Conservation (phyloP, 2,888 invertebrate genomes). For the Cremastinae sp. region DNA sequence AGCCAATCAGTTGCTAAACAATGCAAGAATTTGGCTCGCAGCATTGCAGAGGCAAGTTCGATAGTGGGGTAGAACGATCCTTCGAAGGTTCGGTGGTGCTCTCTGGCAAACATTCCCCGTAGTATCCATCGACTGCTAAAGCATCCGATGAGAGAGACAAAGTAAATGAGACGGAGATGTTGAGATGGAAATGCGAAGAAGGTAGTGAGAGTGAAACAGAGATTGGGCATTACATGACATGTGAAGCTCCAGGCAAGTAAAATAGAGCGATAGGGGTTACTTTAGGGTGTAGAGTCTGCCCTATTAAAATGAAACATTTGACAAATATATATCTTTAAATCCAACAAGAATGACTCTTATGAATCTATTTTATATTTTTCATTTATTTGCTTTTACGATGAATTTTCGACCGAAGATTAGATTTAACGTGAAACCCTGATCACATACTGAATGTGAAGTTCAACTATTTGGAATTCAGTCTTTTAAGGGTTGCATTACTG, state of each 20-base stretch:
- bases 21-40: conserved; percentile 61
- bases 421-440: no score
- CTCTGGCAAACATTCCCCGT: conserved; percentile 64
- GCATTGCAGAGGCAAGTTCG: conserved; percentile 23
- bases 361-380: no score
- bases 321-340: no score
- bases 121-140: conserved; percentile 45
- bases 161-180: conserved; percentile 47
- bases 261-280: conserved; percentile 39
- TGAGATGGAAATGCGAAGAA: conserved; percentile 35
- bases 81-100: conserved; percentile 47
- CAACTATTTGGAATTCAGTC: no score
- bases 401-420: no score
- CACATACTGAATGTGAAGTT: no score
- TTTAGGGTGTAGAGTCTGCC: conserved; percentile 27
- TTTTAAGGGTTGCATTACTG: no score
- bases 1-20: conserved; percentile 47
- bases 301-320: conserved; percentile 20
- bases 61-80: conserved; percentile 40
- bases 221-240: no score
- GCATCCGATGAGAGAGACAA: conserved; percentile 32
- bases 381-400: no score
- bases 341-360: no score
- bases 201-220: conserved; percentile 32
- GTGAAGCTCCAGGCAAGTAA: conserved; percentile 55